Evolutionary conservation across 1,140 invertebrate genomes (phyloP).

Genomic region (Lordiphosa mommai): DNA sequence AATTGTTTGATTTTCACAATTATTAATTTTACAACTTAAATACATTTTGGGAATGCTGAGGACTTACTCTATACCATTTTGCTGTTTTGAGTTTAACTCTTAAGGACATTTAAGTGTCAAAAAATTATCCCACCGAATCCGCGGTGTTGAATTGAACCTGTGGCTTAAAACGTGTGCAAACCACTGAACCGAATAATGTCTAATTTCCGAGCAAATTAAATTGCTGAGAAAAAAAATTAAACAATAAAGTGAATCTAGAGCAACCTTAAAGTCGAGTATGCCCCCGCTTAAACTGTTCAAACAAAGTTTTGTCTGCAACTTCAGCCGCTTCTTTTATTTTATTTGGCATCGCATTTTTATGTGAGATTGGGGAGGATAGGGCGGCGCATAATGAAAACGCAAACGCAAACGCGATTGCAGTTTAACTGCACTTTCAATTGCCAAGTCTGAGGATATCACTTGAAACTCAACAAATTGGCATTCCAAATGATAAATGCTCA

Average conservation of each 20-base stretch:
- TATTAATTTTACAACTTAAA: too few relatives aligned
- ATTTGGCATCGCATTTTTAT: conserved; percentile 45
- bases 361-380: not conserved
- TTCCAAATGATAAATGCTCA: conserved; percentile 43
- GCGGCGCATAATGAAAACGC: conserved; percentile 59
- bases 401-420: conserved; percentile 64
- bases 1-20: too few relatives aligned
- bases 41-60: too few relatives aligned
- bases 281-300: not conserved
- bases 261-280: conserved; percentile 3
- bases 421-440: conserved; percentile 71
- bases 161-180: too few relatives aligned
- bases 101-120: too few relatives aligned
- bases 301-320: conserved; percentile 21
- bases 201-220: too few relatives aligned
- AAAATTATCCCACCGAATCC: too few relatives aligned
- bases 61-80: too few relatives aligned
- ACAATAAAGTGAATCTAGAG: conserved; percentile 2
- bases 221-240: too few relatives aligned
- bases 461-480: conserved; percentile 50
- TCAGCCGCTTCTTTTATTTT: conserved; percentile 29
- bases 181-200: too few relatives aligned
- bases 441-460: conserved; percentile 32
- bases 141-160: too few relatives aligned
- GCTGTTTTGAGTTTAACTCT: too few relatives aligned